Base-by-base conservation (phyloP, 37 sponge, comb jelly and placozoan species). In the Bolinopsis microptera region DNA sequence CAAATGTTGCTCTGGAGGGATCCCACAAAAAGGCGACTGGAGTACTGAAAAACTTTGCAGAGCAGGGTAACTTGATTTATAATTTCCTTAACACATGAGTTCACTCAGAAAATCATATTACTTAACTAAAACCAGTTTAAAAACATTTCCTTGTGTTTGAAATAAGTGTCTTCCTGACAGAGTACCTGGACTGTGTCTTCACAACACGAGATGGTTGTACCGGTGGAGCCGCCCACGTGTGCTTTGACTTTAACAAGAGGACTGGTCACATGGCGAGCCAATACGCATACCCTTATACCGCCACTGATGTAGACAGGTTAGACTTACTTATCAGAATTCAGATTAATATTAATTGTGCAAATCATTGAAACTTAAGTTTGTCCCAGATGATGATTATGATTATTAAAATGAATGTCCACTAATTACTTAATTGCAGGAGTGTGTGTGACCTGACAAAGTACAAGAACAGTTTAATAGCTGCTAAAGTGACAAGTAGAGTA, bases 141-240 rank as follows among this genome's bases (percentile, higher is more conserved):
- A n/a, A n/a, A 48, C 13, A 48, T 48, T 48, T 48, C 61, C 61
- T 48, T 48, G 61, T 48, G 61, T 48, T 48, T 48, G 61, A 48
- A 48, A 5, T 48, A 48, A n/a, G n/a, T n/a, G n/a, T n/a, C 61
- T 48, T 48, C 61, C 61, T 72, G 26, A 24, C 31, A 72, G 75
- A 72, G 75, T 72, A 72, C 75, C 75, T 72, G 5, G 75, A 72
- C 75, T 72, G 75, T 72, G 75, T 72, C n/a, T 72, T 72, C 31
- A 72, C 75, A 72, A 72, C 27, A 23, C 75, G 75, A 23, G 75
- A 72, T n/a, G 75, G 75, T 3, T 72, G 75, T 21, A 72, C 75
- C 5, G 75, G 75, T 3, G 75, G 75, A 30, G 75, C 75, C 18
- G 18, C 31, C 26, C 75, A 72, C 31, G 31, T n/a, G 13, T 72